A percentile compares a stretch with the other conserved stretches of the same genome.
Evolutionary conservation across 2,797 vertebrate genomes (phyloP).

Genomic region (Dallia pectoralis): DNA sequence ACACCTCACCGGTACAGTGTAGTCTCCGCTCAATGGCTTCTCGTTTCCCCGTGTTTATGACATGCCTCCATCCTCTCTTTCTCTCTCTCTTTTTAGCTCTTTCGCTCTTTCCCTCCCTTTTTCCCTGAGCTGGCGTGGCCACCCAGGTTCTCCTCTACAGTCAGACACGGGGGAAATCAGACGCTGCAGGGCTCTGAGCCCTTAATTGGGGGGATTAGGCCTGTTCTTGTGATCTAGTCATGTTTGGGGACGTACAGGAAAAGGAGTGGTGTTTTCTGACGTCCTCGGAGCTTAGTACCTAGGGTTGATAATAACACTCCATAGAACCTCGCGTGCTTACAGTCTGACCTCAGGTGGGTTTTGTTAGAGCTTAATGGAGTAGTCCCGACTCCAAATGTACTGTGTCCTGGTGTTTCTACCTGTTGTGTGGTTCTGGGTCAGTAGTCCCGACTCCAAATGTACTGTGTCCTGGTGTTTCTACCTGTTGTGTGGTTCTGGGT

Average conservation of each 20-base stretch:
- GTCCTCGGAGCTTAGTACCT: slow-evolving; percentile 25
- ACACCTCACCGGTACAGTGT: slow-evolving; percentile 40
- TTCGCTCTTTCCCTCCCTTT: neutral
- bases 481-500: neutral
- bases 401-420: neutral
- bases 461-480: neutral
- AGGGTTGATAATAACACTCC: slow-evolving; percentile 25
- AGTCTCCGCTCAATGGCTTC: slow-evolving; percentile 10
- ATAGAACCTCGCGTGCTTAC: slow-evolving; percentile 17
- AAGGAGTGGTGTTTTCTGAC: slow-evolving; percentile 53
- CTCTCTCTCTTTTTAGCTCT: neutral
- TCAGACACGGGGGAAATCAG: slow-evolving; percentile 39
- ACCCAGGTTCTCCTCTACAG: slow-evolving; percentile 51
- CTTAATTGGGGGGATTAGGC: slow-evolving; percentile 67
- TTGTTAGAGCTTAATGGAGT: slow-evolving; percentile 4
- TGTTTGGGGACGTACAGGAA: slow-evolving; percentile 61
- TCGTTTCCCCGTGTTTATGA: slow-evolving; percentile 8
- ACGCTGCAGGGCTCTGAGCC: slow-evolving; percentile 52
- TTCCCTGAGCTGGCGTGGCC: slow-evolving; percentile 38
- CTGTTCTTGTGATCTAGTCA: slow-evolving; percentile 51
- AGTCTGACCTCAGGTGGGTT: slow-evolving; percentile 24
- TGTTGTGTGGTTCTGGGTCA: neutral
- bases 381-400: neutral
- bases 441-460: too few species aligned
- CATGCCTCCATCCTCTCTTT: slow-evolving; percentile 1